phyloP scores from a whole-genome alignment of 64 coral and sea anemone genomes.

The Cladopsammia gracilis region DNA sequence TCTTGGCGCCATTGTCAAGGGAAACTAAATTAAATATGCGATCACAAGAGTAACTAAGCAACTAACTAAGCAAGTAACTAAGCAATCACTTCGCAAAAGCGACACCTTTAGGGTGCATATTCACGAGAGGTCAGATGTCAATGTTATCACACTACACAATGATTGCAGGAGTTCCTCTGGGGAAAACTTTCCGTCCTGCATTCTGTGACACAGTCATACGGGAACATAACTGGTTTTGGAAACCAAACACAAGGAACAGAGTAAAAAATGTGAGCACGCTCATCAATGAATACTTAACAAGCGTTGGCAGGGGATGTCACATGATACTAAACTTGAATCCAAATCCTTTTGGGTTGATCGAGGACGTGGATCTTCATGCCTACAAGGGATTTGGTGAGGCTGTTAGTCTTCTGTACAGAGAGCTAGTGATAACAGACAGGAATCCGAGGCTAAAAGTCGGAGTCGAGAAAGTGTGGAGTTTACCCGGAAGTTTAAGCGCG shows the following conservation, averaged over 20 bases:
- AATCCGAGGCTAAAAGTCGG: slow-evolving; percentile 26
- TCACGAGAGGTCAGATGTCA: too few species aligned
- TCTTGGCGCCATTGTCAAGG: too few species aligned
- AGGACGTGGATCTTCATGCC: slow-evolving; percentile 18
- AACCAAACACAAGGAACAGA: background rate
- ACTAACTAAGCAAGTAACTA: too few species aligned
- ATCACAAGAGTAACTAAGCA: too few species aligned
- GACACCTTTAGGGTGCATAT: too few species aligned
- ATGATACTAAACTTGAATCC: slow-evolving; percentile 58
- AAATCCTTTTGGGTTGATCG: slow-evolving; percentile 38
- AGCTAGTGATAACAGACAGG: slow-evolving; percentile 34
- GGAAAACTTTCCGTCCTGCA: slow-evolving; percentile 16
- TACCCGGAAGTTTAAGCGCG: background rate
- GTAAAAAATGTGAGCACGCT: background rate
- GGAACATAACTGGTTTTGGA: slow-evolving; percentile 55
- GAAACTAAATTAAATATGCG: too few species aligned
- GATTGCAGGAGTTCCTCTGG: background rate
- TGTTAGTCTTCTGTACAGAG: slow-evolving; percentile 22
- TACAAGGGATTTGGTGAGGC: slow-evolving; percentile 43
- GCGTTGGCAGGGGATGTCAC: slow-evolving; percentile 42
- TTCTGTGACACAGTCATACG: slow-evolving; percentile 13
- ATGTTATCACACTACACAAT: background rate
- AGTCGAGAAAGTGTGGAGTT: slow-evolving; percentile 21
- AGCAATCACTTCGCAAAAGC: too few species aligned
- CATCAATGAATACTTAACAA: slow-evolving; percentile 37